A percentile compares a stretch with the other conserved stretches of the same genome.
Conservation (phyloP, 2,797 vertebrate species). For the Cynodonichthys magdalenae region DNA sequence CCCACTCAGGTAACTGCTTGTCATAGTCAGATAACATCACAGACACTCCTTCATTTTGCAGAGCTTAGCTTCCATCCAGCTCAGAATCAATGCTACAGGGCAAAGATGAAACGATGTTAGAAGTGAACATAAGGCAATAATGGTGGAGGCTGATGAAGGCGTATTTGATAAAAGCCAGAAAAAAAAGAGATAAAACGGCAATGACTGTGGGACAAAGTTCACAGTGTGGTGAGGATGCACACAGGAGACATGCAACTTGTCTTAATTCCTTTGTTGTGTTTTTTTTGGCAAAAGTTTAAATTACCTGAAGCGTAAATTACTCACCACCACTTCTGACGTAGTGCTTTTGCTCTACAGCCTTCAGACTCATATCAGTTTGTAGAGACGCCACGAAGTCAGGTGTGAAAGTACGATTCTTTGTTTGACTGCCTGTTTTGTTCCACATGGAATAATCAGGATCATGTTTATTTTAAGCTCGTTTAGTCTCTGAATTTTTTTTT, state of each 20-base stretch:
- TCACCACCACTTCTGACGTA: constrained; percentile 31
- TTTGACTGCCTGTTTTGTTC: background rate
- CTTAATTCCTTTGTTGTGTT: background rate
- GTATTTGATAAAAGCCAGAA: constrained; percentile 39
- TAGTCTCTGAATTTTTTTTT: background rate
- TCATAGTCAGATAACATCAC: constrained; percentile 28
- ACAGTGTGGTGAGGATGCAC: constrained; percentile 22
- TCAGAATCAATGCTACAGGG: constrained; percentile 34
- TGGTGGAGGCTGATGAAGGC: constrained; percentile 47
- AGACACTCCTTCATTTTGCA: constrained; percentile 31
- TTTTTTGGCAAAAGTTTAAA: constrained; percentile 25
- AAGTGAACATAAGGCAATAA: constrained; percentile 39
- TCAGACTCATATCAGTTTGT: constrained; percentile 13
- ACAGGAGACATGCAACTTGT: constrained; percentile 9
- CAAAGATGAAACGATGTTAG: constrained; percentile 44
- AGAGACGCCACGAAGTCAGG: constrained; percentile 11
- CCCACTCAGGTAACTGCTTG: constrained; percentile 31
- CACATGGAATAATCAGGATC: background rate
- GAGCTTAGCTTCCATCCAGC: constrained; percentile 17
- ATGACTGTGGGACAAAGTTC: constrained; percentile 35
- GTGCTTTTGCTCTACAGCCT: constrained; percentile 20
- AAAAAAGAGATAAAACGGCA: constrained; percentile 43
- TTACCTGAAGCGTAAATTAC: constrained; percentile 40
- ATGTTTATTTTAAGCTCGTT: constrained; percentile 13
- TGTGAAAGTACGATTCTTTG: constrained; percentile 9